A percentile compares a stretch with the other conserved stretches of the same genome.
Evolutionary conservation across 64 coral and sea anemone species (phyloP).

Genomic region (Pocillopora damicornis): DNA sequence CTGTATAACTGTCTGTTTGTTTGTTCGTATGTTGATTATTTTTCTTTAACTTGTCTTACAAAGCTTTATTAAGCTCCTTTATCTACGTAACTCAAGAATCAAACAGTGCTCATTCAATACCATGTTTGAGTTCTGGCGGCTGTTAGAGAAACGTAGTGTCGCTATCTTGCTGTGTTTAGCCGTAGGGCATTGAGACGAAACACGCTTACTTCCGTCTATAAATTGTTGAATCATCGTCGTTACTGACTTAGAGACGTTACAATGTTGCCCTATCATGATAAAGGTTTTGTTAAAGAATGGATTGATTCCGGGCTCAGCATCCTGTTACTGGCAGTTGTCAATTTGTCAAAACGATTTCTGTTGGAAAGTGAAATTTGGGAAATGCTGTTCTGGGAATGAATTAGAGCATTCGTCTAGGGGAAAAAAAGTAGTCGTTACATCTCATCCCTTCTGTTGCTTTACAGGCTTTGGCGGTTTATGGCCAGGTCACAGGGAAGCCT

Average conservation of each 20-base stretch:
- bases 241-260: no score
- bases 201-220: background rate
- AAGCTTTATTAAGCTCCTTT: background rate
- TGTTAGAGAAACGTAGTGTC: constrained; percentile 27
- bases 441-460: background rate
- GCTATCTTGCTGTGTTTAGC: constrained; percentile 1
- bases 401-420: no score
- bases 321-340: no score
- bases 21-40: no score
- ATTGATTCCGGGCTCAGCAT: no score
- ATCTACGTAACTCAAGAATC: background rate
- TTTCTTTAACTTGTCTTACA: no score
- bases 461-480: constrained; percentile 73
- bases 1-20: no score
- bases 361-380: no score
- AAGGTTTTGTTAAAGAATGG: no score
- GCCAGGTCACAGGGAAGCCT: constrained; percentile 34
- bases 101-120: constrained; percentile 1
- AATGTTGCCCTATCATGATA: no score
- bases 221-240: background rate
- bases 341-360: no score
- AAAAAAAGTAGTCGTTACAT: background rate
- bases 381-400: no score
- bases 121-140: background rate
- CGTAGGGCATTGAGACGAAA: constrained; percentile 9